Base-by-base conservation (phyloP, 1,140 invertebrate genomes). In the Psix sp. region DNA sequence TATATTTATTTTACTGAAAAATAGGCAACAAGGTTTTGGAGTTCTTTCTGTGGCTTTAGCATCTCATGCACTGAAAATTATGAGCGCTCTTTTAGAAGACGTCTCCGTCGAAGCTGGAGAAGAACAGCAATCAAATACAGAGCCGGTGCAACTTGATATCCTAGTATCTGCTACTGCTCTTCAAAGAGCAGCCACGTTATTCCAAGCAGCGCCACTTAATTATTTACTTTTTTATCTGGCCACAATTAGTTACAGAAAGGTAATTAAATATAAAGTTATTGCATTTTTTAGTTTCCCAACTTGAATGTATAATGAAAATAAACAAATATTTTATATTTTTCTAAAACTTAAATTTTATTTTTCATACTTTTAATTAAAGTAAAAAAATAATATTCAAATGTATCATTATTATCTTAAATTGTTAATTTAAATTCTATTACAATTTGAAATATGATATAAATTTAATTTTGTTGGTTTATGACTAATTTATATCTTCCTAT, bases 191-290 rank as follows among this genome's bases (percentile, higher is more conserved):
- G 89, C 90, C 1, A 89, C 91, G 10, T 88, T 94, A 33, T 88
- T 93, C 29, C 87, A 88, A 57, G 89, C 91, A 18, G 89, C 93
- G 16, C 91, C 92, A 36, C 80, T 95, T 2, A 93, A 92, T 80
- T 93, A 96, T 85, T 86, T 98, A 1, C 85, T 98, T 4, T 95
- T 96, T 70, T 94, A 94, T 67, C 81, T 98, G 29, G 94, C 95
- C 5, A 94, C 94, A 2, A 93, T 96, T 15, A 93, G 94, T 72
- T 97, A 97, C 84, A 91, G 94, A 81, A 97, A 96, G 89, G 91
- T 91, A 77, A 43, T 3, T 24, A 33, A 6, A 7, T 33, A 4
- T 33, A 33, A 33, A 33, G n/a, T 10, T 11, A 6, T 6, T 10
- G 3, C 10, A 38, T 38, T 15, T 38, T 38, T 38, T 14, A n/a